phyloP scores from a whole-genome alignment of 2,888 invertebrate genomes.

The Drosophila antonietae region DNA sequence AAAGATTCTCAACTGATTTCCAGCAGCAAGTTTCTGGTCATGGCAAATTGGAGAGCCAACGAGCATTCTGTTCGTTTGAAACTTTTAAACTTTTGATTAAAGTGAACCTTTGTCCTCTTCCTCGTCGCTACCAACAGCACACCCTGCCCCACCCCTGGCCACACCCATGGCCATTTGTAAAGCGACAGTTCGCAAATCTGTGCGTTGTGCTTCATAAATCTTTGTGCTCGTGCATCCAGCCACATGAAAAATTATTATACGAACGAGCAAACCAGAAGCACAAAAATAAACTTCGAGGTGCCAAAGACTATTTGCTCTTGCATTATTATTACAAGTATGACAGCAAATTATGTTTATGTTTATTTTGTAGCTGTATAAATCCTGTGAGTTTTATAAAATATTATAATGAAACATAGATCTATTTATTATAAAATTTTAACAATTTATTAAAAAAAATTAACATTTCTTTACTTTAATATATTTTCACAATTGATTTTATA shows the following conservation, averaged over 20 bases:
- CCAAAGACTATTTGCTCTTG: slow-evolving; percentile 19
- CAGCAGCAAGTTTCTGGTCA: slow-evolving; percentile 40
- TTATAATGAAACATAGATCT: no score
- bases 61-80: slow-evolving; percentile 26
- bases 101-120: slow-evolving; percentile 24
- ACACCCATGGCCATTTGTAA: slow-evolving; percentile 31
- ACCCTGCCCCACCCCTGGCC: not conserved
- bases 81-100: slow-evolving; percentile 55
- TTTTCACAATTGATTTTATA: no score
- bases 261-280: slow-evolving; percentile 43
- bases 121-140: not conserved
- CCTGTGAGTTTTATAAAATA: not conserved
- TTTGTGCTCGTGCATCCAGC: slow-evolving; percentile 41
- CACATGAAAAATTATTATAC: slow-evolving; percentile 75
- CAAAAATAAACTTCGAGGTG: not conserved
- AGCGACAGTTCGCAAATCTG: slow-evolving; percentile 58
- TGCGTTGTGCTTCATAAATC: slow-evolving; percentile 64
- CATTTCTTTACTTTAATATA: no score
- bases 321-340: not conserved
- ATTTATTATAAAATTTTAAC: not conserved
- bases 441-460: not conserved
- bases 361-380: not conserved
- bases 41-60: slow-evolving; percentile 44
- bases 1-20: slow-evolving; percentile 25
- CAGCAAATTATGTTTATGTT: not conserved